A percentile compares a stretch with the other conserved stretches of the same genome.
phyloP scores from a whole-genome alignment of 2,113 vertebrate species.

The Limnothrissa miodon region DNA sequence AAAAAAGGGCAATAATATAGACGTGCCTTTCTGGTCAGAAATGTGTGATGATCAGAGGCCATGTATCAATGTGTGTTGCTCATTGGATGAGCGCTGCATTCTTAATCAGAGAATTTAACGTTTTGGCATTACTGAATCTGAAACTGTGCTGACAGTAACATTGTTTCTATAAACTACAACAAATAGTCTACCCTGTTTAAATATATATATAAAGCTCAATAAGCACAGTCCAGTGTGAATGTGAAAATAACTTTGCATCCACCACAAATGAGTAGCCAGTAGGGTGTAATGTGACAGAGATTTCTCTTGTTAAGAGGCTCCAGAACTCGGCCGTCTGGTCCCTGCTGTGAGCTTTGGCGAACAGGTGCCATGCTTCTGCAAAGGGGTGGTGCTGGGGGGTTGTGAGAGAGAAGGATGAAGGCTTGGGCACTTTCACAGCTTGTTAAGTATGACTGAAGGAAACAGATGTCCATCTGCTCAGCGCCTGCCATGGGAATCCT shows the following conservation, averaged over 20 bases:
- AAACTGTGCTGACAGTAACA: too few relatives aligned
- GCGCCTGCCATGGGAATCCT: neutral
- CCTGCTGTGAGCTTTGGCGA: neutral
- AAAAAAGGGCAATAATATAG: too few relatives aligned
- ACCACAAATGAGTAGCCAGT: neutral
- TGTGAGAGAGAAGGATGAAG: neutral
- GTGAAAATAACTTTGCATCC: neutral
- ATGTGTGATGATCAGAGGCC: neutral
- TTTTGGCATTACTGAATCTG: too few relatives aligned
- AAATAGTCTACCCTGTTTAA: neutral
- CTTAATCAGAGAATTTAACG: neutral
- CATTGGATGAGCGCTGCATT: neutral
- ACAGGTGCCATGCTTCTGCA: constrained; percentile 6
- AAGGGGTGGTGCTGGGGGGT: neutral
- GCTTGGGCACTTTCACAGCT: neutral
- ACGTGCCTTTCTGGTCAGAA: neutral
- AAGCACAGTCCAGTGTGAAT: neutral
- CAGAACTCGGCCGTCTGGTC: neutral
- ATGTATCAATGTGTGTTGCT: neutral
- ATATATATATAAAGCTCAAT: neutral
- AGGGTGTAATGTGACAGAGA: neutral
- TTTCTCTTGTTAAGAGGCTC: constrained; percentile 1
- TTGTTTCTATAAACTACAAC: neutral
- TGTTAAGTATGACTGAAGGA: constrained; percentile 20
- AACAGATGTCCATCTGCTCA: constrained; percentile 21